Base-by-base conservation (phyloP, 2,113 vertebrate species). In the Plecturocebus donacophilus region DNA sequence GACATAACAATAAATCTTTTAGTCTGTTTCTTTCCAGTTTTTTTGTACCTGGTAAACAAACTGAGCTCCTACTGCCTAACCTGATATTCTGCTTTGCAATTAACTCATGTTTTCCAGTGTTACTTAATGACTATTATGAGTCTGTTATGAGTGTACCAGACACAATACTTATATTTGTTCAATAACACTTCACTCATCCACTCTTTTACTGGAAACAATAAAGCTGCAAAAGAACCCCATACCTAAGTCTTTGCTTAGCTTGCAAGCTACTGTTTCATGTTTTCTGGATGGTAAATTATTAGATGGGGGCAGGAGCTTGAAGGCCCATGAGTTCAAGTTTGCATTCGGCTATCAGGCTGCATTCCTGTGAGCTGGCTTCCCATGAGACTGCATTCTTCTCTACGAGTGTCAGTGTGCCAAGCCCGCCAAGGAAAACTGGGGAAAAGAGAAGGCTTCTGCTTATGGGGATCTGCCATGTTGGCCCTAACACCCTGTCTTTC, bases 141-240 rank as follows among this genome's bases (percentile, higher is more conserved):
- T 84, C 85, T 42, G 3, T 64, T 71, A 70, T 30, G 35, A 88
- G n/a, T 73, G 1, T 52, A 75, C 40, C 42, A 89, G 30, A 40
- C 8, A 87, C 14, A 32, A 13, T 52, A 27, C 61, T 84, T 81
- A 27, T 1, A 21, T 75, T 90, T 86, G 25, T 23, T 84, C 45
- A 70, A 19, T 47, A 20, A 56, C 19, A 81, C 71, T 68, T 89
- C 21, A 76, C 32, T 58, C 56, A 56, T 13, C 27, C 20, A 14
- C 40, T 61, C 64, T 90, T 85, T 94, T 38, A 32, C 54, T 75
- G 23, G 85, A 94, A 94, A 86, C 38, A 32, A 79, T 83, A 79
- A 83, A 16, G 23, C 42, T 71, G 2, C 49, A 83, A 12, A 52
- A 90, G 19, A 96, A 32, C 10, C 68, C 71, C 47, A 58, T 8